phyloP scores from a whole-genome alignment of 2,113 vertebrate species.

The Lates calcarifer region DNA sequence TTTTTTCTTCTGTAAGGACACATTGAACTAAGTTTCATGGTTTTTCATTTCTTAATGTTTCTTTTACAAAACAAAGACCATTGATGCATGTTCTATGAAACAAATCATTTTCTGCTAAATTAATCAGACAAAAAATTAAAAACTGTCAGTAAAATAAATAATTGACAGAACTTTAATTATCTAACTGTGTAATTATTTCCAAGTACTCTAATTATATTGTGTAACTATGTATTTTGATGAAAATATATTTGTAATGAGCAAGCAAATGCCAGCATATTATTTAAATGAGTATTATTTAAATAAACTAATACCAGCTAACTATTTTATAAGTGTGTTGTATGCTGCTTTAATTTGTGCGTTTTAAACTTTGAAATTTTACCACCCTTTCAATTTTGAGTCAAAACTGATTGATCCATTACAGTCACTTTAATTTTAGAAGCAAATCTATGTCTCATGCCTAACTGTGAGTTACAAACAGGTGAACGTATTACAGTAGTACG shows the following conservation, averaged over 20 bases:
- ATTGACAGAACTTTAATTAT: constrained; percentile 20
- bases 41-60: neutral
- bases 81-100: neutral
- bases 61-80: neutral
- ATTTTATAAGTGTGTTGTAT: no score
- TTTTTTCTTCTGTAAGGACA: constrained; percentile 15
- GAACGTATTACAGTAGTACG: no score
- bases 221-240: neutral
- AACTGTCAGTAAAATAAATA: neutral
- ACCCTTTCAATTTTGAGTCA: no score
- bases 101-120: neutral
- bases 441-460: no score
- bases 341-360: no score
- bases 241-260: neutral
- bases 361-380: no score
- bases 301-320: no score
- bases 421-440: no score
- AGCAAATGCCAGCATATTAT: neutral
- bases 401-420: no score
- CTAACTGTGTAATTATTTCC: constrained; percentile 17
- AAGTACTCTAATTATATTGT: constrained; percentile 1
- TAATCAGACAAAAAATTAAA: constrained; percentile 2
- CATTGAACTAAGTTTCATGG: neutral
- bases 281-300: neutral
- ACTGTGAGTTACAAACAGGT: no score